phyloP scores from a whole-genome alignment of 2,797 vertebrate genomes.

The Argentina silus region DNA sequence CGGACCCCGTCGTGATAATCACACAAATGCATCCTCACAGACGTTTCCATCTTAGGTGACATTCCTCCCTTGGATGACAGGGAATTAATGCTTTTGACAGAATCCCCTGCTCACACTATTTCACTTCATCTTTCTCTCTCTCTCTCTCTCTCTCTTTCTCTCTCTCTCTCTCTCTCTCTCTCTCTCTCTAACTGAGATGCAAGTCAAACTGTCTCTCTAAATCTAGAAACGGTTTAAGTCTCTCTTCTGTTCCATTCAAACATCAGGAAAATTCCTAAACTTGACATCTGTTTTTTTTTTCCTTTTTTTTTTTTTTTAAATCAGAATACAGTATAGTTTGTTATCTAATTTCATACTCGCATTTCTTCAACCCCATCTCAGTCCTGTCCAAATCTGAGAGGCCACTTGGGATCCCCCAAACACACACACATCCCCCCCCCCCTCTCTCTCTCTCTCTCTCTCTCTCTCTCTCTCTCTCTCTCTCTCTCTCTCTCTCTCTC shows the following conservation, averaged over 20 bases:
- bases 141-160: conserved; percentile 9
- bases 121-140: conserved; percentile 13
- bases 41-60: not conserved
- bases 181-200: conserved; percentile 5
- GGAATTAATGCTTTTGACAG: conserved; percentile 14
- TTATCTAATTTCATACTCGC: not conserved
- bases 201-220: not conserved
- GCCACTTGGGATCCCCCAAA: not conserved
- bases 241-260: not conserved
- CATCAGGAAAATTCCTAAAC: not conserved
- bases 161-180: conserved; percentile 7
- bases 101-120: not conserved
- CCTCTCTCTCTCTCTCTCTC: conserved; percentile 27
- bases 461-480: conserved; percentile 16
- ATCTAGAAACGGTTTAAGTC: not conserved
- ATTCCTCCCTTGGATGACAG: conserved; percentile 13
- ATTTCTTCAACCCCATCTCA: not conserved
- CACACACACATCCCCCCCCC: too few species aligned
- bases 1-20: conserved; percentile 14
- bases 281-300: not conserved
- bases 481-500: conserved; percentile 2
- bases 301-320: too few species aligned
- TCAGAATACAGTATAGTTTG: too few species aligned
- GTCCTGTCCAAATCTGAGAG: not conserved
- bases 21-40: not conserved